Percentiles rank a stretch among this genome's conserved stretches.
phyloP scores from a whole-genome alignment of 2,797 vertebrate species.

The Diceros bicornis region DNA sequence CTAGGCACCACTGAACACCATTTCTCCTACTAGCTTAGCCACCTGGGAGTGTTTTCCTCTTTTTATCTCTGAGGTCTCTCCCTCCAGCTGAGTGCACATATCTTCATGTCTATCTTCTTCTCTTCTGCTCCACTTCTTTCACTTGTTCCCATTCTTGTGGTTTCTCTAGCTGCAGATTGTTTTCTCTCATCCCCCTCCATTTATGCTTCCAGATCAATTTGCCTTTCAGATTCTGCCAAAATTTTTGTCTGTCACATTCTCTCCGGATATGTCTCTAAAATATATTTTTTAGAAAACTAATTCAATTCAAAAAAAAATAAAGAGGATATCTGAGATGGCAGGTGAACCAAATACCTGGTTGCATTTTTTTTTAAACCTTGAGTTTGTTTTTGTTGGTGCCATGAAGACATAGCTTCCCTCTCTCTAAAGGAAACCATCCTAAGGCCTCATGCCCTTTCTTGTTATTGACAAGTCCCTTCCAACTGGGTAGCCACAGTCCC shows the following conservation, averaged over 20 bases:
- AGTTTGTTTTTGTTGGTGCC: not conserved
- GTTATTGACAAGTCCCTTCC: not conserved
- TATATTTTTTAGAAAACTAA: not conserved
- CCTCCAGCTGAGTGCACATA: not conserved
- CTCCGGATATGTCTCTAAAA: not conserved
- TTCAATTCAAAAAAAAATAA: slow-evolving; percentile 9
- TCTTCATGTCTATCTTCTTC: not conserved
- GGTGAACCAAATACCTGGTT: not conserved
- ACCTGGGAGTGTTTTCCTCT: not conserved
- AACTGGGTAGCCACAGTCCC: not conserved
- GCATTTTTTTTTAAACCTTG: not conserved
- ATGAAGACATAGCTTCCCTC: not conserved
- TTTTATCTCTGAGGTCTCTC: not conserved
- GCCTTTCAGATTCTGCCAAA: not conserved
- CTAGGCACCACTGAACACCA: not conserved
- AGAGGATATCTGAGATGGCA: not conserved
- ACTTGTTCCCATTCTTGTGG: not conserved
- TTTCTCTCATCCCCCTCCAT: not conserved
- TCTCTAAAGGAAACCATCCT: not conserved
- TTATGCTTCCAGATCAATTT: not conserved
- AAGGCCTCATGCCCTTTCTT: not conserved
- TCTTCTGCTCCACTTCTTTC: not conserved
- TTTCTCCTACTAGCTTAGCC: not conserved
- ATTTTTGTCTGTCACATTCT: not conserved
- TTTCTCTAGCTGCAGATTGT: not conserved